Evolutionary conservation across 2,888 invertebrate genomes (phyloP).

Genomic region (Zaprionus bogoriensis): DNA sequence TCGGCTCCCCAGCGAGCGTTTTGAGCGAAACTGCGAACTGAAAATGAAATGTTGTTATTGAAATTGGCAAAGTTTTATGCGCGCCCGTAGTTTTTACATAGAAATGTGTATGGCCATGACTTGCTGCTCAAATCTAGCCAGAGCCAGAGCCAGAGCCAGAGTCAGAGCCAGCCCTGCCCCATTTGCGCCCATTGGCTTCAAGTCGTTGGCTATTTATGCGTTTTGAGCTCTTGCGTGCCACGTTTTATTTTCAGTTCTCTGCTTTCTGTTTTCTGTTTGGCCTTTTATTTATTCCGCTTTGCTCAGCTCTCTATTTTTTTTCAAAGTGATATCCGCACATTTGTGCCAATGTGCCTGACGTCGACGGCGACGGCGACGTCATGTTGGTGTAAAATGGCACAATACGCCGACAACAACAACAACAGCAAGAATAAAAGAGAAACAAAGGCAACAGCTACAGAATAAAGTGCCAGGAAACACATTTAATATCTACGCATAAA

Average conservation of each 20-base stretch:
- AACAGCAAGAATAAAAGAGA: conserved; percentile 21
- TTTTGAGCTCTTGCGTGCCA: conserved; percentile 49
- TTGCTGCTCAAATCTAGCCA: conserved; percentile 56
- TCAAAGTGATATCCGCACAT: conserved; percentile 66
- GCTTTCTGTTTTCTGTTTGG: conserved; percentile 9
- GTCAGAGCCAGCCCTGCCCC: conserved; percentile 1
- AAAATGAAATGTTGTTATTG: conserved; percentile 76
- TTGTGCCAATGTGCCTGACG: conserved; percentile 70
- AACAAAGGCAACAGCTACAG: conserved; percentile 39
- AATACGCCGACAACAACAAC: conserved; percentile 47
- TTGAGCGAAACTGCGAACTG: conserved; percentile 54
- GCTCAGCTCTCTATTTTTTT: conserved; percentile 30
- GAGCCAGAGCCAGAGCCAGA: conserved; percentile 8
- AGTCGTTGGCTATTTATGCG: conserved; percentile 71
- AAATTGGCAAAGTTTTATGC: conserved; percentile 76
- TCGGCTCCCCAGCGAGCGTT: conserved; percentile 56
- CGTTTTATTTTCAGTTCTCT: conserved; percentile 1
- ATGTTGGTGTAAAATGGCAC: conserved; percentile 68
- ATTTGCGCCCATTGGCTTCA: conserved; percentile 37
- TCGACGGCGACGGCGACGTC: conserved; percentile 27
- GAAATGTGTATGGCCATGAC: conserved; percentile 71
- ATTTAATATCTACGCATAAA: conserved; percentile 78
- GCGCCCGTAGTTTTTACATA: conserved; percentile 69
- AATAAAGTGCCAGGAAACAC: conserved; percentile 79
- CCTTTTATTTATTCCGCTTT: conserved; percentile 22